Base-by-base conservation (phyloP, 2,888 invertebrate species). In the Dichetophora obliterata region DNA sequence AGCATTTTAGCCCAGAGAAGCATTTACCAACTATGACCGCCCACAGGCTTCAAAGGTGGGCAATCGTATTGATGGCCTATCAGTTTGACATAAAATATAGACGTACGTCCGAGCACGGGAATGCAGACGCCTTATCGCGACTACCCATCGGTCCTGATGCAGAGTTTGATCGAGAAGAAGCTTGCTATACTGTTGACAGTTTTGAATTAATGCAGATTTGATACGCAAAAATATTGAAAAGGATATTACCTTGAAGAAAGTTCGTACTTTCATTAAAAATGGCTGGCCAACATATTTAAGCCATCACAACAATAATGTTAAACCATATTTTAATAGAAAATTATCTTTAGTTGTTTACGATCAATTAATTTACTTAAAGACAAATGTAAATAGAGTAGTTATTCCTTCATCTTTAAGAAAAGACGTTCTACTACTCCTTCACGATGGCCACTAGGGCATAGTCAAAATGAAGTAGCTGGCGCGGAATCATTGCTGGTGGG, bases 331-430 rank as follows among this genome's bases (percentile, higher is more conserved):
- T 73, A 27, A 52, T 70, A 68, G 19, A 31, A 31, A 31, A 31
- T 31, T 31, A 5, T 31, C 31, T 75, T 75, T 59, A 75, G 66
- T 6, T 78, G 48, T 57, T 34, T 75, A 1, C 37, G 71, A 14
- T n/a, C 31, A 31, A 31, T 31, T 31, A 31, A 4, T 31, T 31
- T 31, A 5, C 31, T 31, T 31, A 68, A 34, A 77, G 77, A 68
- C 50, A 34, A 8, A 66, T 48, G 6, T 82, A 78, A 81, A 5
- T n/a, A n/a, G n/a, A n/a, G n/a, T n/a, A n/a, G 50, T 50, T 16
- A 50, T 50, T 3, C 50, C 50, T 16, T n/a, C 50, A 14, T n/a
- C 14, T 16, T 14, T 50, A 50, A 14, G n/a, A 14, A 50, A 6
- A 14, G n/a, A 50, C 3, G n/a, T n/a, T 14, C 50, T 50, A 3